Percentiles rank a stretch among this genome's conserved stretches.
Evolutionary conservation across 2,888 invertebrate genomes (phyloP).

Genomic region (Leuctra nigra): DNA sequence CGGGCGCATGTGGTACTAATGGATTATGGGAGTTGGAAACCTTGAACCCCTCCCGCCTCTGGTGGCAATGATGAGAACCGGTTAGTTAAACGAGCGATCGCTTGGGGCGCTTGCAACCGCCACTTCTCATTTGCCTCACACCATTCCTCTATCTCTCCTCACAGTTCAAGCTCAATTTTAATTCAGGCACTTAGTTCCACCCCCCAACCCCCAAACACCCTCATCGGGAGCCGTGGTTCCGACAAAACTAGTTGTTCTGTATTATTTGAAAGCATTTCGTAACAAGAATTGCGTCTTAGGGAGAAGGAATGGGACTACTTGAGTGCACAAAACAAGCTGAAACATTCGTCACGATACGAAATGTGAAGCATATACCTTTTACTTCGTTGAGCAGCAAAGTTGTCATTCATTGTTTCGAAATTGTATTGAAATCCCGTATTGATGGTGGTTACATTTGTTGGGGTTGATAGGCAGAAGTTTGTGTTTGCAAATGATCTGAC

Average conservation of each 20-base stretch:
- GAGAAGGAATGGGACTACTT: too few relatives aligned
- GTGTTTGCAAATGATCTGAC: too few relatives aligned
- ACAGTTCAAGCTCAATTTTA: slow-evolving; percentile 11
- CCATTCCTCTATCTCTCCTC: neutral
- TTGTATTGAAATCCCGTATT: too few relatives aligned
- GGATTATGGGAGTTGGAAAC: slow-evolving; percentile 27
- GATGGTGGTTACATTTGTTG: too few relatives aligned
- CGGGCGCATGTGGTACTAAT: slow-evolving; percentile 27
- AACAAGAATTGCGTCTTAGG: too few relatives aligned
- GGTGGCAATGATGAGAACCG: slow-evolving; percentile 18
- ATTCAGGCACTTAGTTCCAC: slow-evolving; percentile 10
- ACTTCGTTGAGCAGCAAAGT: too few relatives aligned
- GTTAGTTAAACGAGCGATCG: slow-evolving; percentile 19
- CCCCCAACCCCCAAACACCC: slow-evolving; percentile 9
- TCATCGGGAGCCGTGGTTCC: too few relatives aligned
- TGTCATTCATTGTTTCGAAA: too few relatives aligned
- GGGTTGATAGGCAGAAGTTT: too few relatives aligned
- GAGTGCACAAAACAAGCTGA: too few relatives aligned
- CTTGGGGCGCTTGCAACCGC: slow-evolving; percentile 12
- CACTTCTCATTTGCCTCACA: slow-evolving; percentile 12
- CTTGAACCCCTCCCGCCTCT: slow-evolving; percentile 17
- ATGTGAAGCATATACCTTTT: too few relatives aligned
- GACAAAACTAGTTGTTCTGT: slow-evolving; percentile 21
- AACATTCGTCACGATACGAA: too few relatives aligned
- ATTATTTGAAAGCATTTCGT: slow-evolving; percentile 24